Percentiles rank a stretch among this genome's conserved stretches.
Conservation (phyloP, 2,113 vertebrate genomes). For the Cisticola juncidis region DNA sequence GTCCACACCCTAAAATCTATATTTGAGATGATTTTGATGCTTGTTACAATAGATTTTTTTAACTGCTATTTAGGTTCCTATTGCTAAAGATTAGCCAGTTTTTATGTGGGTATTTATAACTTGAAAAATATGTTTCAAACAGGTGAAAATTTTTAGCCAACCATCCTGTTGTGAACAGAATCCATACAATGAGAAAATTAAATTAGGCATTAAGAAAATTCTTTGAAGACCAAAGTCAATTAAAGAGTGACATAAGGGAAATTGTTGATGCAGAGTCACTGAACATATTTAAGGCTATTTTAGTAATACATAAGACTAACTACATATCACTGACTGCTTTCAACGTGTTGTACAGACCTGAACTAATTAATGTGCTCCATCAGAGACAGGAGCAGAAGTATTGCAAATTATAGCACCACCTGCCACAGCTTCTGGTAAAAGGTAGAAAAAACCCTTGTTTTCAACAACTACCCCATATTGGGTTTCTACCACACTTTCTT, state of each 20-base stretch:
- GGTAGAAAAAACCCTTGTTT: not conserved
- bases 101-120: not conserved
- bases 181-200: conserved; percentile 6
- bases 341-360: not conserved
- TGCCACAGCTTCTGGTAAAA: not conserved
- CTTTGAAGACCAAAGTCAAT: conserved; percentile 25
- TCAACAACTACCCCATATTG: not conserved
- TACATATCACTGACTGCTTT: conserved; percentile 24
- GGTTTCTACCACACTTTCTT: not conserved
- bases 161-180: not conserved
- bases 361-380: conserved; percentile 40
- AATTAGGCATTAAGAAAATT: conserved; percentile 20
- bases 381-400: not conserved
- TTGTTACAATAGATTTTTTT: not conserved
- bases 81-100: not conserved
- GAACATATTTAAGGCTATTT: conserved; percentile 13
- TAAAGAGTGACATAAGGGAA: conserved; percentile 1
- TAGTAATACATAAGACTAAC: conserved; percentile 6
- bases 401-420: not conserved
- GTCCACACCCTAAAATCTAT: not conserved
- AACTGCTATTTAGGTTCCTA: not conserved
- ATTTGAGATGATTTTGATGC: not conserved
- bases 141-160: not conserved
- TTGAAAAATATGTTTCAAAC: not conserved
- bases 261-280: conserved; percentile 3